These are phyloP conservation scores for Oryzias melastigma DNA, from an alignment of 2,113 vertebrate species.

Conservation along the genomic window DNA sequence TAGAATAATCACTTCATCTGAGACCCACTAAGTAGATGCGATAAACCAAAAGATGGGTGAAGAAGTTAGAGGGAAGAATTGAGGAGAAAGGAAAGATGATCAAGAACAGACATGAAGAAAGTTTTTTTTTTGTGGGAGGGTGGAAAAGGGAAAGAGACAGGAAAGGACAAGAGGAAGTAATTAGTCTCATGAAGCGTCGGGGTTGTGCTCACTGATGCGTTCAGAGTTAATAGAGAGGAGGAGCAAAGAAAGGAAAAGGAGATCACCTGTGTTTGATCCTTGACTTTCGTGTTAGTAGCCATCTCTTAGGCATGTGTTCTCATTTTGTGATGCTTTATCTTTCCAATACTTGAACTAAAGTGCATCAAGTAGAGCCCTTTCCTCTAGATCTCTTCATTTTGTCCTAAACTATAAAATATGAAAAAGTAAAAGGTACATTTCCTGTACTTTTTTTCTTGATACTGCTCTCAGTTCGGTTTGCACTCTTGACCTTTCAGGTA, in stretches of 20 bases:
- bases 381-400: neutral
- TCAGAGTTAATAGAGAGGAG: slow-evolving; percentile 18
- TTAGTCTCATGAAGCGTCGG: slow-evolving; percentile 59
- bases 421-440: neutral
- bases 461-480: neutral
- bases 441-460: neutral
- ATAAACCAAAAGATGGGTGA: slow-evolving; percentile 50
- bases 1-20: slow-evolving; percentile 65
- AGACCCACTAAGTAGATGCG: slow-evolving; percentile 28
- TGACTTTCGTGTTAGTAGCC: neutral
- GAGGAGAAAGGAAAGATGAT: slow-evolving; percentile 53
- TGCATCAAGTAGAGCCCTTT: too few species aligned
- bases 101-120: slow-evolving; percentile 46
- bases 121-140: slow-evolving; percentile 5
- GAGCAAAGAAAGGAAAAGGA: slow-evolving; percentile 29
- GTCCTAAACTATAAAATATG: neutral
- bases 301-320: slow-evolving; percentile 1
- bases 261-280: slow-evolving; percentile 64
- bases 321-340: too few species aligned
- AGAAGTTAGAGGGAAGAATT: slow-evolving; percentile 61
- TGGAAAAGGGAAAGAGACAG: slow-evolving; percentile 60
- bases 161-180: slow-evolving; percentile 60
- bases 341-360: too few species aligned
- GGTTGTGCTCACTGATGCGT: slow-evolving; percentile 54
- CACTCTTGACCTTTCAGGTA: neutral